Evolutionary conservation across 2,888 invertebrate genomes (phyloP), one percentile per base, ranked within the genome.

Genomic region (Idaea straminata): DNA sequence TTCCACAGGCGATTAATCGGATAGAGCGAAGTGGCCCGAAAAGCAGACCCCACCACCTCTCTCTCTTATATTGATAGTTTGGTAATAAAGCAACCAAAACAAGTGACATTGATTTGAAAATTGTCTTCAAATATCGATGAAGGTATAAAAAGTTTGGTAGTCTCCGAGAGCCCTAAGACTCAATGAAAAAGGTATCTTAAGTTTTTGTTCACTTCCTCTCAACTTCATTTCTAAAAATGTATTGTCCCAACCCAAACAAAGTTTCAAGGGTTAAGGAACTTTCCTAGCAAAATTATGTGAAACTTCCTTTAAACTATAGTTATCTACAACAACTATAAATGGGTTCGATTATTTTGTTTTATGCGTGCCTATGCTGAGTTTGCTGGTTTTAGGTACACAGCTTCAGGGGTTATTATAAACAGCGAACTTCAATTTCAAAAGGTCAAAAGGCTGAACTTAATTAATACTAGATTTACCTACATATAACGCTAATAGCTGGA

Each of bases 181-280:
- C 47, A 47, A 13, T 10, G 47, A 47, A 47, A 36, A 47, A 10
- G 47, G 47, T 47, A 10, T 7, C 13, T 47, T 47, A 7, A 47
- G 47, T 4, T 47, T 47, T 13, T 47, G 47, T 70, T 73, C 5
- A 47, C 6, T 38, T 47, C 47, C 47, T 7, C 47, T 47, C 47
- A 47, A 47, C 47, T 47, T 47, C 47, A 47, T 5, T 47, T 47
- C 47, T 47, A 47, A 47, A 47, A 47, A 47, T 47, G 47, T 47
- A 47, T 47, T 47, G 47, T 47, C 47, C 47, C 47, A 47, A 47
- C 47, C 47, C 13, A 47, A 47, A 47, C 47, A 61, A 61, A 61
- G 61, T 61, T 61, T 61, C 35, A 47, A 7, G 47, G 47, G 47
- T 47, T 36, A 13, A 13, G 47, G 47, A 47, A 47, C 47, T 47